Conservation (phyloP, 1,140 invertebrate species). For the Apolygus lucorum region DNA sequence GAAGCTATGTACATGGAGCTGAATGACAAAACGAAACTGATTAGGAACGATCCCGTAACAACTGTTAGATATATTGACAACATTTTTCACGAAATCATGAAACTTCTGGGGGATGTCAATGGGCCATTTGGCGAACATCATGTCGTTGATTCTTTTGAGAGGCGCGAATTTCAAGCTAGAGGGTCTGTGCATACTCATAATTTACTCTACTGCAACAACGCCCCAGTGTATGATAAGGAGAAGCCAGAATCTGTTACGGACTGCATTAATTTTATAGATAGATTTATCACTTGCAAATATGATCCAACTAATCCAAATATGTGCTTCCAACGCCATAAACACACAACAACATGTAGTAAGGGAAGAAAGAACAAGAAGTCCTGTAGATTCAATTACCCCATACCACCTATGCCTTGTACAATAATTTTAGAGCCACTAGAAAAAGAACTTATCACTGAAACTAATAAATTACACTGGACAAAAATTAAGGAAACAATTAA, state of each 20-base stretch:
- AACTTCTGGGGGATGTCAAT: neutral
- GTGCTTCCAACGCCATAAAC: neutral
- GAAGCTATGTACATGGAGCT: neutral
- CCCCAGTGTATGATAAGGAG: neutral
- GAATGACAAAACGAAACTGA: neutral
- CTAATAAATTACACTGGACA: neutral
- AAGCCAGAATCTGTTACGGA: neutral
- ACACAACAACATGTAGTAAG: slow-evolving; percentile 15
- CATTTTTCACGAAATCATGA: neutral
- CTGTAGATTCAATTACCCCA: neutral
- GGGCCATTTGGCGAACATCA: slow-evolving; percentile 2
- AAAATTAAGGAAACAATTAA: neutral
- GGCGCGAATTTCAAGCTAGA: slow-evolving; percentile 17
- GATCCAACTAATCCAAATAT: slow-evolving; percentile 3
- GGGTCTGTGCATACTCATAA: slow-evolving; percentile 4
- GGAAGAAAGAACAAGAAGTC: neutral
- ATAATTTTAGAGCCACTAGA: neutral
- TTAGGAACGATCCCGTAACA: neutral
- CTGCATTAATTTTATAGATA: slow-evolving; percentile 17
- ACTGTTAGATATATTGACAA: neutral
- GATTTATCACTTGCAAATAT: slow-evolving; percentile 18
- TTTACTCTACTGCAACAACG: neutral
- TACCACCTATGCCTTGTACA: neutral
- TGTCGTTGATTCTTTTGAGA: slow-evolving; percentile 6
- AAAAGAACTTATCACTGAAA: neutral